A percentile compares a stretch with the other conserved stretches of the same genome.
Conservation (phyloP, 2,113 vertebrate genomes). For the Xiphophorus couchianus region DNA sequence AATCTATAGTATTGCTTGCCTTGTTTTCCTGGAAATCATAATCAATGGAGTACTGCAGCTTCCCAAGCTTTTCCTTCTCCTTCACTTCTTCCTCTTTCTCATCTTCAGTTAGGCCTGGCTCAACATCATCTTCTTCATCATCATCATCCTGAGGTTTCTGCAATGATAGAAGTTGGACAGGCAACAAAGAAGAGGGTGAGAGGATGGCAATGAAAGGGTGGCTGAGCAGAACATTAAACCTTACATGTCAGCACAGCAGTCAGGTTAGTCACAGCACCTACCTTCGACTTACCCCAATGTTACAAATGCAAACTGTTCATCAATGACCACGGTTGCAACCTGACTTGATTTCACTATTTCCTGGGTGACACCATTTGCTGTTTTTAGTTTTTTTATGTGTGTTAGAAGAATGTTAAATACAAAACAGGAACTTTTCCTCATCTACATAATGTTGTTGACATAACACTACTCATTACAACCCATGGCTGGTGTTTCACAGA, state of each 20-base stretch:
- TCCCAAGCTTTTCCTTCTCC: conserved; percentile 95
- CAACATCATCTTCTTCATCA: conserved; percentile 88
- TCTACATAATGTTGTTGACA: conserved; percentile 16
- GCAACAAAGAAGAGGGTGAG: conserved; percentile 50
- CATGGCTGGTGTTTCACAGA: not conserved
- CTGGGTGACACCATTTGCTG: conserved; percentile 80
- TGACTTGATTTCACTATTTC: conserved; percentile 84
- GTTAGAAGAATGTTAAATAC: conserved; percentile 17
- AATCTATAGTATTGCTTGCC: conserved; percentile 68
- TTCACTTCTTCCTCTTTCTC: conserved; percentile 95
- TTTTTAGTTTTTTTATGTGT: conserved; percentile 23
- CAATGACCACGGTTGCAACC: conserved; percentile 80
- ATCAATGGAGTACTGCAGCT: conserved; percentile 95
- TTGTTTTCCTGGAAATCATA: conserved; percentile 97
- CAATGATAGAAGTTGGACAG: conserved; percentile 50
- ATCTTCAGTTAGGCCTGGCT: conserved; percentile 90
- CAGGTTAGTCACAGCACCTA: conserved; percentile 75
- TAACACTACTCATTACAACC: not conserved
- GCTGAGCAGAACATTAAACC: conserved; percentile 54
- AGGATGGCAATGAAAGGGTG: conserved; percentile 17
- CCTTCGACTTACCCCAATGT: conserved; percentile 71
- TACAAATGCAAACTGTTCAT: conserved; percentile 76
- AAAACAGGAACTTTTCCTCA: conserved; percentile 8
- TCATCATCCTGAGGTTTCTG: conserved; percentile 89
- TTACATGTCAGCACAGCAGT: conserved; percentile 54